phyloP scores from a whole-genome alignment of 1,140 invertebrate genomes.

The Acromyrmex charruanus region DNA sequence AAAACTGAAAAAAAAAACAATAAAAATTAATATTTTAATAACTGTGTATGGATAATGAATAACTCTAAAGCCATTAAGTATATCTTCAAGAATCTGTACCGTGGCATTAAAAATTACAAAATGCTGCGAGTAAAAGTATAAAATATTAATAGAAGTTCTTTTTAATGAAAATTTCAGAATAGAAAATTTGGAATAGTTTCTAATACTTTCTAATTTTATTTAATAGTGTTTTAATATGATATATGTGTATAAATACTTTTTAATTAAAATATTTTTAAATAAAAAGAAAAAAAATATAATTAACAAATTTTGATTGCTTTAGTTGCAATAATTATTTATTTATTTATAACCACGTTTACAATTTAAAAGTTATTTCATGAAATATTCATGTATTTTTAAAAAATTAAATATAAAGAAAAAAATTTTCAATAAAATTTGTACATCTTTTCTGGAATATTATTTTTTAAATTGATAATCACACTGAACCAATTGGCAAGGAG shows the following conservation, averaged over 20 bases:
- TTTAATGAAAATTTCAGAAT: not conserved
- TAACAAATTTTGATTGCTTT: not conserved
- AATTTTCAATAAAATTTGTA: not conserved
- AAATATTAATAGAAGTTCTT: not conserved
- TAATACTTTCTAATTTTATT: not conserved
- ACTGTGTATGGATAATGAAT: not conserved
- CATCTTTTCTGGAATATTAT: not conserved
- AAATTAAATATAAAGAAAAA: not conserved
- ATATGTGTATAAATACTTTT: not conserved
- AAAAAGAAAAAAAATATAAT: too few species aligned
- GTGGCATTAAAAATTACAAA: not conserved
- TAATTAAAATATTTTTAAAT: not conserved
- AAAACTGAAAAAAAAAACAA: not conserved
- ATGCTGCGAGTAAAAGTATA: not conserved
- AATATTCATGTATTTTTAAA: not conserved
- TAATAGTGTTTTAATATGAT: not conserved
- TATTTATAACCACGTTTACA: not conserved
- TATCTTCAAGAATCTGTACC: not conserved
- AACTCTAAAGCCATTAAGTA: not conserved
- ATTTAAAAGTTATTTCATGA: not conserved
- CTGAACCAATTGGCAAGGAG: not conserved
- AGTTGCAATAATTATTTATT: not conserved
- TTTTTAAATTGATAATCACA: not conserved
- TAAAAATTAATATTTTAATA: not conserved
- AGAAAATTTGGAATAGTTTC: not conserved